These are phyloP conservation scores for Serrognathus titanus DNA, from an alignment of 2,888 invertebrate species.

Conservation along the genomic window DNA sequence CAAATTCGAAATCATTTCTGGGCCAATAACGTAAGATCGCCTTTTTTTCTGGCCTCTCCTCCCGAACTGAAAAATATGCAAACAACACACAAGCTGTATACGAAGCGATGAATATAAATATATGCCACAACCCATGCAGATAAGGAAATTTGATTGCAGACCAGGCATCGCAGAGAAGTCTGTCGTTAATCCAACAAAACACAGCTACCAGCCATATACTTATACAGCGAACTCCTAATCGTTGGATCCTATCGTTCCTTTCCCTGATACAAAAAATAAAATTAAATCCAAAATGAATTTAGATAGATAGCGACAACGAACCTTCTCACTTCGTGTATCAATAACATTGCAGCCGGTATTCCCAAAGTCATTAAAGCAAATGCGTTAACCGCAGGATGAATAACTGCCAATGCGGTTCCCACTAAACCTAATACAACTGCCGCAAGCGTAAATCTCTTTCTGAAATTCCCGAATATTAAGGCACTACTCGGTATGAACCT, in stretches of 20 bases:
- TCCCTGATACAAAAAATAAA: neutral
- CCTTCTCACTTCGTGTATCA: slow-evolving; percentile 67
- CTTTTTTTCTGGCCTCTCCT: slow-evolving; percentile 67
- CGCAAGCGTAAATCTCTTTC: slow-evolving; percentile 61
- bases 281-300: neutral
- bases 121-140: slow-evolving; percentile 79
- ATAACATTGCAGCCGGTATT: slow-evolving; percentile 64
- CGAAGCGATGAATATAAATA: slow-evolving; percentile 75
- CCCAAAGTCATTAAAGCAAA: slow-evolving; percentile 75
- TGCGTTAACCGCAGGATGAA: slow-evolving; percentile 78
- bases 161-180: slow-evolving; percentile 77
- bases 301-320: slow-evolving; percentile 41
- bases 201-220: slow-evolving; percentile 68
- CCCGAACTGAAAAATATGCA: slow-evolving; percentile 73
- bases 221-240: slow-evolving; percentile 68
- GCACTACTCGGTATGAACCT: slow-evolving; percentile 10
- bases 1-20: slow-evolving; percentile 70
- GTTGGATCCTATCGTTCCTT: slow-evolving; percentile 63
- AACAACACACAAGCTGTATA: slow-evolving; percentile 75
- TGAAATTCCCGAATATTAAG: slow-evolving; percentile 33
- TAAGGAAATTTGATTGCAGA: slow-evolving; percentile 75
- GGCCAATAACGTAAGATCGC: slow-evolving; percentile 76
- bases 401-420: slow-evolving; percentile 66
- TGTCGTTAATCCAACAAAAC: slow-evolving; percentile 74
- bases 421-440: slow-evolving; percentile 58